These are phyloP conservation scores for Aldrovandia affinis DNA, from an alignment of 2,797 vertebrate genomes.

Conservation along the genomic window DNA sequence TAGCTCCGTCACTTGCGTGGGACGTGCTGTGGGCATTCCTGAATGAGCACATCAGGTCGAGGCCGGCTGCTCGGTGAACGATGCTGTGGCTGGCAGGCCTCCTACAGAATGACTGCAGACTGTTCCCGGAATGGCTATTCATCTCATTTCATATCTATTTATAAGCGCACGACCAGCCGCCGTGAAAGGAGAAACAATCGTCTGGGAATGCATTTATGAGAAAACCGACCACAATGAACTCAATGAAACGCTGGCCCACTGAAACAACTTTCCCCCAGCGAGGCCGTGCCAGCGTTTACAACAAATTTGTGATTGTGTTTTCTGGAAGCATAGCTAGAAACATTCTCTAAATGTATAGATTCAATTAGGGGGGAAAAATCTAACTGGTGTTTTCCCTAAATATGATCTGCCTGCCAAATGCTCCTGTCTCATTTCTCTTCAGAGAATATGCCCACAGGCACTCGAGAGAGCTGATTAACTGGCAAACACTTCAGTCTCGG, in stretches of 20 bases:
- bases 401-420: neutral
- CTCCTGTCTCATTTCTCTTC: neutral
- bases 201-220: conserved; percentile 28
- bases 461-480: neutral
- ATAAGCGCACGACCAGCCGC: neutral
- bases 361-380: conserved; percentile 8
- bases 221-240: conserved; percentile 1
- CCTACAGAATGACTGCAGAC: neutral
- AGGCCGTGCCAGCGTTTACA: neutral
- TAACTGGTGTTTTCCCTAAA: neutral
- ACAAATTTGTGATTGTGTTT: neutral
- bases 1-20: neutral
- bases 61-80: neutral
- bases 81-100: neutral
- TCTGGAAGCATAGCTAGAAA: conserved; percentile 3
- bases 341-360: conserved; percentile 7
- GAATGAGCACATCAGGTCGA: neutral
- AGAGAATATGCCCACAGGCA: neutral
- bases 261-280: neutral
- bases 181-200: conserved; percentile 26
- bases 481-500: neutral
- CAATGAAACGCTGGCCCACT: neutral
- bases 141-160: conserved; percentile 18
- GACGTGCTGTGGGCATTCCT: neutral
- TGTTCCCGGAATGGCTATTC: conserved; percentile 15